These are phyloP conservation scores for Drosophila subquinaria DNA, from an alignment of 2,888 invertebrate species.

Conservation along the genomic window DNA sequence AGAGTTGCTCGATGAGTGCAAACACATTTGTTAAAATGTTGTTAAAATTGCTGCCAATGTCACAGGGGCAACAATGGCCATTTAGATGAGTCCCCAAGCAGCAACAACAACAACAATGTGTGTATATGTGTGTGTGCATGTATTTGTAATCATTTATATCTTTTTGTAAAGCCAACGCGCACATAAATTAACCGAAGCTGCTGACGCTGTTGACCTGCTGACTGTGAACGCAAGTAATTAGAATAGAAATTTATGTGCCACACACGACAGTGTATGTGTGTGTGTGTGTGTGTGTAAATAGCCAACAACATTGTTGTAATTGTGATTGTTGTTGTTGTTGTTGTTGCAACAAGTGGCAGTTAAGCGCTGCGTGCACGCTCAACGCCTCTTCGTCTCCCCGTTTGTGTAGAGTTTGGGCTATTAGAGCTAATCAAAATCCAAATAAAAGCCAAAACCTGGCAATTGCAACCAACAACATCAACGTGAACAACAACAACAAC, in stretches of 20 bases:
- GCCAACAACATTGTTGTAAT: constrained; percentile 17
- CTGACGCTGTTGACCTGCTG: constrained; percentile 48
- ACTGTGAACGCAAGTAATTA: constrained; percentile 71
- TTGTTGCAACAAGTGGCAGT: constrained; percentile 59
- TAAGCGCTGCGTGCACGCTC: constrained; percentile 30
- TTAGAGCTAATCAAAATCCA: constrained; percentile 79
- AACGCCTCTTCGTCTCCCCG: constrained; percentile 16
- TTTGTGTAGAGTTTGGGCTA: constrained; percentile 46
- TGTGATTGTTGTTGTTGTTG: constrained; percentile 34
- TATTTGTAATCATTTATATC: constrained; percentile 24
- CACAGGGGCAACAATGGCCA: constrained; percentile 41
- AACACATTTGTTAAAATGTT: constrained; percentile 59
- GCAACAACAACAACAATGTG: constrained; percentile 5
- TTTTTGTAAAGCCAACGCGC: constrained; percentile 46
- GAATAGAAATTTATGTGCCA: constrained; percentile 73
- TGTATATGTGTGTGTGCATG: constrained; percentile 9
- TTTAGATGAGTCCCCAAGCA: constrained; percentile 23
- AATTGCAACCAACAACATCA: constrained; percentile 25
- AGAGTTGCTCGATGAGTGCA: constrained; percentile 42
- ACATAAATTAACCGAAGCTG: constrained; percentile 64
- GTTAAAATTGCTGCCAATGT: constrained; percentile 44
- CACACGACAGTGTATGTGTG: constrained; percentile 15
- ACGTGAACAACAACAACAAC: constrained; percentile 17
- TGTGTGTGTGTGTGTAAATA: constrained; percentile 27
- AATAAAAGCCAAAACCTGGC: constrained; percentile 64